These are phyloP conservation scores for Podiceps cristatus DNA, from an alignment of 2,113 vertebrate species.

Conservation along the genomic window DNA sequence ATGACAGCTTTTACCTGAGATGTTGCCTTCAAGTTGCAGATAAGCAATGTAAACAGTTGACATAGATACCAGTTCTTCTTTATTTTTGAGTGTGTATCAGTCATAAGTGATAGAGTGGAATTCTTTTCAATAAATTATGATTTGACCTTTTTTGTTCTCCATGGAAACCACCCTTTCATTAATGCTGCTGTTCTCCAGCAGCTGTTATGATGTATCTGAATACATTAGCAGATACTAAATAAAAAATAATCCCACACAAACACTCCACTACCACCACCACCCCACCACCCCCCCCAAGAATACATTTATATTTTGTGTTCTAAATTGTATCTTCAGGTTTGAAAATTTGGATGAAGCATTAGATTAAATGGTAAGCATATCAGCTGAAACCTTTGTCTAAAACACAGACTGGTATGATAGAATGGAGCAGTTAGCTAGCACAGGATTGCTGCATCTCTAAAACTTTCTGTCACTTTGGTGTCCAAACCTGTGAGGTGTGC, in stretches of 20 bases:
- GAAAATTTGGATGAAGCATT: not conserved
- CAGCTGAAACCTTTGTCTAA: not conserved
- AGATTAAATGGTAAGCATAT: not conserved
- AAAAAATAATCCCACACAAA: not conserved
- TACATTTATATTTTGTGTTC: not conserved
- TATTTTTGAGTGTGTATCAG: constrained; percentile 1
- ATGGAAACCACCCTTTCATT: constrained; percentile 62
- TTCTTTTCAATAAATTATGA: constrained; percentile 19
- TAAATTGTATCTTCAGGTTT: not conserved
- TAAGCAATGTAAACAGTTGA: constrained; percentile 68
- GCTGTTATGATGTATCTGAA: not conserved
- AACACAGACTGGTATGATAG: rapidly evolving
- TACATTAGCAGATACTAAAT: not conserved
- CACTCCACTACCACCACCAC: no score
- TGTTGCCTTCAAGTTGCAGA: constrained; percentile 51
- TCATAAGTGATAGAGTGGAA: constrained; percentile 35
- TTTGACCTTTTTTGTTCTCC: constrained; percentile 72
- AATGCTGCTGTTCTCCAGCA: not conserved
- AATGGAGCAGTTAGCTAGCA: not conserved
- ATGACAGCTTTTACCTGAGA: constrained; percentile 54
- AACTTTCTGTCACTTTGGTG: not conserved
- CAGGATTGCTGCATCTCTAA: rapidly evolving
- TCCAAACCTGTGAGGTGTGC: not conserved
- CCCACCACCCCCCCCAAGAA: not conserved
- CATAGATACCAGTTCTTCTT: constrained; percentile 9